Conservation (phyloP, 1,140 invertebrate species). For the Calosoma granatense region DNA sequence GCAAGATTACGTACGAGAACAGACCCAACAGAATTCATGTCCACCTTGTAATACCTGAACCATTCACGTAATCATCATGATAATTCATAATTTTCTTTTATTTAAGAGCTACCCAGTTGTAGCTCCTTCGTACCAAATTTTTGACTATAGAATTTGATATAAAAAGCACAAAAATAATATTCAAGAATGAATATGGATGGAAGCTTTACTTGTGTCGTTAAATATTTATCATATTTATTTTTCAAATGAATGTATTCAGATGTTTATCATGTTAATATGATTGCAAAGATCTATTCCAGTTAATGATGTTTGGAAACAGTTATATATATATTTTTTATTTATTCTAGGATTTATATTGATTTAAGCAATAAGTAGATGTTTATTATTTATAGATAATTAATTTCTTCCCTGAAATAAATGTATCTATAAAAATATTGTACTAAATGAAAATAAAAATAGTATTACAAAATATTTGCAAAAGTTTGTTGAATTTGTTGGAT, state of each 20-base stretch:
- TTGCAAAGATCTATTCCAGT: neutral
- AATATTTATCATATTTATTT: neutral
- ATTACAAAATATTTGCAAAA: too few species aligned
- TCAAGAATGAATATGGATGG: neutral
- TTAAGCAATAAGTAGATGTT: neutral
- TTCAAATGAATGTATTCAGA: too few species aligned
- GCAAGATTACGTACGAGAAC: constrained; percentile 54
- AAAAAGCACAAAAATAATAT: neutral
- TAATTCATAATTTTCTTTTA: neutral
- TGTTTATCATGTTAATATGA: neutral
- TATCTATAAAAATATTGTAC: neutral
- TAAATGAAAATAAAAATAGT: neutral
- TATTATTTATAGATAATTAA: neutral
- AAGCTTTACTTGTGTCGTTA: neutral
- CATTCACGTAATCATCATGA: too few species aligned
- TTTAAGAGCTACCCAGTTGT: neutral
- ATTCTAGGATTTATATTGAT: neutral
- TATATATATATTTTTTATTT: neutral
- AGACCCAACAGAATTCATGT: constrained; percentile 43
- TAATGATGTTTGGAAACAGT: neutral
- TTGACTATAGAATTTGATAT: neutral
- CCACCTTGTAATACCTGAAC: constrained; percentile 33
- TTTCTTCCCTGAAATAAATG: neutral
- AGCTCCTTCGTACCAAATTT: neutral
- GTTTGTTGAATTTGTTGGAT: too few species aligned